Conservation (phyloP, 2,797 vertebrate genomes). For the Hydrophis major region DNA sequence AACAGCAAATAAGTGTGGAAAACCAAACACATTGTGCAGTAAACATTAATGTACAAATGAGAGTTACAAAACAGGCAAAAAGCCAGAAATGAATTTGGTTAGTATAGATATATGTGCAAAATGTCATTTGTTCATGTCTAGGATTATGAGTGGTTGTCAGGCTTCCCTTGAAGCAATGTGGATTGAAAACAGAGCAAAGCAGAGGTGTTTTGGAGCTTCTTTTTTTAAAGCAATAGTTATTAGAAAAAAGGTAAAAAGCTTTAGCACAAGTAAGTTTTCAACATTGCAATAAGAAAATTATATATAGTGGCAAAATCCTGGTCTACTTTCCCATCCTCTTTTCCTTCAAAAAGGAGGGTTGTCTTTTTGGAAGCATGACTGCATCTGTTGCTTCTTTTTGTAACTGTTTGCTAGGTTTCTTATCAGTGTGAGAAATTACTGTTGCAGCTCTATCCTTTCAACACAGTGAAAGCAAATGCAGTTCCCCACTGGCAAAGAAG, state of each 20-base stretch:
- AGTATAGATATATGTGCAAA: background rate
- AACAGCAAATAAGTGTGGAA: slow-evolving; percentile 9
- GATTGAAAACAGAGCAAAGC: background rate
- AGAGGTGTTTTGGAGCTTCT: background rate
- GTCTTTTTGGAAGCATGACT: background rate
- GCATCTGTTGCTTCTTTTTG: background rate
- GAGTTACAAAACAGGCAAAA: background rate
- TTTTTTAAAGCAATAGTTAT: background rate
- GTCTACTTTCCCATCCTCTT: background rate
- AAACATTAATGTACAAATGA: background rate
- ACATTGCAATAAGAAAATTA: background rate
- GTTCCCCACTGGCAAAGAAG: background rate
- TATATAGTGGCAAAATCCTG: background rate
- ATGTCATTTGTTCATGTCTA: background rate
- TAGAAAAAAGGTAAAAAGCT: background rate
- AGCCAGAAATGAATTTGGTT: background rate
- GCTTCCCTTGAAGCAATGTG: background rate
- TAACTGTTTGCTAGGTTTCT: background rate
- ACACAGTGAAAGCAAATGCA: background rate
- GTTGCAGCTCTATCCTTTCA: background rate
- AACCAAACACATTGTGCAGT: background rate
- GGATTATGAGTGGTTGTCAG: background rate
- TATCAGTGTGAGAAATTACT: background rate
- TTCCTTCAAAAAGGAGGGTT: background rate
- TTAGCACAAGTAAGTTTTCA: background rate